Evolutionary conservation across 2,888 invertebrate species (phyloP).

Genomic region (Scotopteryx bipunctaria): DNA sequence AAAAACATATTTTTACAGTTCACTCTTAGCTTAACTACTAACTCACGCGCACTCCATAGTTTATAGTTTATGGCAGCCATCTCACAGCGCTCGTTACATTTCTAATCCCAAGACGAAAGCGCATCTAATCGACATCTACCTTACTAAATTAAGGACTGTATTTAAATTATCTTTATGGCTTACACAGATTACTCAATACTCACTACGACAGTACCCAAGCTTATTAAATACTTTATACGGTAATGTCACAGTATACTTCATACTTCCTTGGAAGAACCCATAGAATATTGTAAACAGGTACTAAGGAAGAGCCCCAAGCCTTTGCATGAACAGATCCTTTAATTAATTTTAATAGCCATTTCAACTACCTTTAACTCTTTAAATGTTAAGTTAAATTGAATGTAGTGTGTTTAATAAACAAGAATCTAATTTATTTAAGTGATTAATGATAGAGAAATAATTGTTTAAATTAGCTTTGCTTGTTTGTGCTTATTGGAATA

Average conservation of each 20-base stretch:
- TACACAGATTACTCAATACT: conserved; percentile 19
- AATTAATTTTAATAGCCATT: conserved; percentile 32
- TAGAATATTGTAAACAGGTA: conserved; percentile 8
- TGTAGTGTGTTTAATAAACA: conserved; percentile 17
- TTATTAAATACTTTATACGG: background rate
- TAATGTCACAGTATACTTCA: too few relatives aligned
- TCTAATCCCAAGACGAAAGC: conserved; percentile 58
- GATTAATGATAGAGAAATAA: conserved; percentile 24
- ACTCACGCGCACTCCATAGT: conserved; percentile 5
- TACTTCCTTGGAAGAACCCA: too few relatives aligned
- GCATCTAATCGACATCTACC: conserved; percentile 54
- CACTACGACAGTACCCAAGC: conserved; percentile 5
- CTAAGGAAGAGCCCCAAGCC: conserved; percentile 12
- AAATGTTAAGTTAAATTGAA: conserved; percentile 24
- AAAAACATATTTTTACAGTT: background rate
- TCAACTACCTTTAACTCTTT: conserved; percentile 23
- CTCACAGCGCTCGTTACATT: conserved; percentile 26
- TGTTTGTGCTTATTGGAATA: conserved; percentile 7
- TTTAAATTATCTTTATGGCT: conserved; percentile 32
- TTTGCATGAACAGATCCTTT: conserved; percentile 32
- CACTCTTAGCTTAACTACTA: background rate
- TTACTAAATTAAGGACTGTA: conserved; percentile 30
- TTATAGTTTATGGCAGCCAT: conserved; percentile 46
- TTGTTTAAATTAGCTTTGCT: conserved; percentile 19
- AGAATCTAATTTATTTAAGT: conserved; percentile 13